phyloP scores from a whole-genome alignment of 2,888 invertebrate species.

The Rhopalosiphum nymphaeae region DNA sequence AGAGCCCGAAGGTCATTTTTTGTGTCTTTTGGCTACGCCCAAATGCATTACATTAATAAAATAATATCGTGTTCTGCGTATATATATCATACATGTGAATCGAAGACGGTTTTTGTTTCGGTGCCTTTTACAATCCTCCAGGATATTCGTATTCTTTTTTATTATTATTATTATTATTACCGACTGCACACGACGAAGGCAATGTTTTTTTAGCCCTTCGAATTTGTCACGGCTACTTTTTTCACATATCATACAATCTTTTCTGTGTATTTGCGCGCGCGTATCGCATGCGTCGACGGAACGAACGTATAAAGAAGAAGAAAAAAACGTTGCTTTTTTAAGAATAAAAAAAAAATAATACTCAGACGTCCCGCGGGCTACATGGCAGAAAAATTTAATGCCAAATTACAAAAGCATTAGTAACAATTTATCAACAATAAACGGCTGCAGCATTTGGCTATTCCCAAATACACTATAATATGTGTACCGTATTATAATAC shows the following conservation, averaged over 20 bases:
- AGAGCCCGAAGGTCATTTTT: constrained; percentile 19
- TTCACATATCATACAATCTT: background rate
- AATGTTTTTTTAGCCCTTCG: constrained; percentile 60
- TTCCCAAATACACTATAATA: background rate
- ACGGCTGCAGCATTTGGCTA: background rate
- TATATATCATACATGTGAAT: background rate
- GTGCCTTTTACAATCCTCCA: background rate
- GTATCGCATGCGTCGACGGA: constrained; percentile 15
- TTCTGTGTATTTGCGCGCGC: background rate
- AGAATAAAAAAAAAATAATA: constrained; percentile 22
- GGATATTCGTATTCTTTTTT: constrained; percentile 6
- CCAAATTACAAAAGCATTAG: constrained; percentile 65
- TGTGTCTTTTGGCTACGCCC: background rate
- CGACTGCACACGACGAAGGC: constrained; percentile 63
- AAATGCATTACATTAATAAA: constrained; percentile 14
- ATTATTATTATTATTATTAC: background rate
- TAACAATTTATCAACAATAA: constrained; percentile 64
- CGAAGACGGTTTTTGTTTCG: constrained; percentile 5
- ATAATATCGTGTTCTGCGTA: background rate
- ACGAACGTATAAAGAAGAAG: background rate
- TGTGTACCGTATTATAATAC: background rate
- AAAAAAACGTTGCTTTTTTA: constrained; percentile 12
- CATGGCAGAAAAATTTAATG: constrained; percentile 62
- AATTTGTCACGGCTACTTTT: constrained; percentile 61
- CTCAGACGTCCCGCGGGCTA: constrained; percentile 51